Evolutionary conservation across 2,888 invertebrate genomes (phyloP).

Genomic region (Urechis unicinctus): DNA sequence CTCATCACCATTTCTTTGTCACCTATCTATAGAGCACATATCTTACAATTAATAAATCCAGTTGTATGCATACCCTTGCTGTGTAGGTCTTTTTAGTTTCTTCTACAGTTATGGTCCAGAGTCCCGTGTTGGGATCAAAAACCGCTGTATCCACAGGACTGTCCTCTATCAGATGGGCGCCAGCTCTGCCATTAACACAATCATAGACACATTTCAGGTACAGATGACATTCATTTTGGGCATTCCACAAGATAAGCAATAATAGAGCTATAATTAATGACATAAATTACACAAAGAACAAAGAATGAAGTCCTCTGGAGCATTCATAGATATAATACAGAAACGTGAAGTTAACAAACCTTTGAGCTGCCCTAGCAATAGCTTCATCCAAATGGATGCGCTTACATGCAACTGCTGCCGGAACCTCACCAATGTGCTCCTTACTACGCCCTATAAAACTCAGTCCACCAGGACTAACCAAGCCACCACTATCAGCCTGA

Average conservation of each 20-base stretch:
- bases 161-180: slow-evolving; percentile 33
- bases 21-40: too few species aligned
- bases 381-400: slow-evolving; percentile 32
- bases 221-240: too few species aligned
- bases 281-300: too few species aligned
- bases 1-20: too few species aligned
- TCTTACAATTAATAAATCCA: too few species aligned
- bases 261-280: too few species aligned
- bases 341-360: slow-evolving; percentile 16
- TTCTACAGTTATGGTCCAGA: slow-evolving; percentile 30
- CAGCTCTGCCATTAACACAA: slow-evolving; percentile 21
- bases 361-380: slow-evolving; percentile 33
- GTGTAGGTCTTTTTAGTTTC: slow-evolving; percentile 23
- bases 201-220: too few species aligned
- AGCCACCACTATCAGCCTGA: slow-evolving; percentile 34
- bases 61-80: slow-evolving; percentile 25
- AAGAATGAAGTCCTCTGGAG: too few species aligned
- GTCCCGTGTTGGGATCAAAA: slow-evolving; percentile 25
- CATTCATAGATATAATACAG: too few species aligned
- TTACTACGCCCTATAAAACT: slow-evolving; percentile 33
- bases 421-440: slow-evolving; percentile 29
- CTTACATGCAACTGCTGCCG: slow-evolving; percentile 38
- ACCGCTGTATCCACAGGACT: slow-evolving; percentile 27
- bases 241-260: too few species aligned
- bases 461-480: slow-evolving; percentile 34